phyloP scores from a whole-genome alignment of 2,888 invertebrate species.

The Clusia tigrina region DNA sequence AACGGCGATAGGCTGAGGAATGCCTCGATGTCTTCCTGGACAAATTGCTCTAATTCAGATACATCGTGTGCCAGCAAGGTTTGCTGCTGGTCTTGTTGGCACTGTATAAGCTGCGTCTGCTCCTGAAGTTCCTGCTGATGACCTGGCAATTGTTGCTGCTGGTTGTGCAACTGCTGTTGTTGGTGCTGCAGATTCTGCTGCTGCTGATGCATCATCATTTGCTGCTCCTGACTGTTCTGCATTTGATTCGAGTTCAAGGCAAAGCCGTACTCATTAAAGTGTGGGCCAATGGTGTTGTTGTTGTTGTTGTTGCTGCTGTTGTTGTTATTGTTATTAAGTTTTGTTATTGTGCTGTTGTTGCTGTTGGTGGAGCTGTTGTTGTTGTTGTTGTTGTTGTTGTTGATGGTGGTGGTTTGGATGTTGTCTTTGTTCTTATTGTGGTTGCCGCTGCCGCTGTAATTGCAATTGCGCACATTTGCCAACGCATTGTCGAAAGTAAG shows the following conservation, averaged over 20 bases:
- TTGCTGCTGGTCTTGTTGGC: constrained; percentile 38
- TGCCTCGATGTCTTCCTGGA: constrained; percentile 59
- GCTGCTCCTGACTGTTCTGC: constrained; percentile 52
- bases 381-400: too few species aligned
- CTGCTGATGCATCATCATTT: constrained; percentile 52
- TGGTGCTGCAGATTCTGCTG: constrained; percentile 20
- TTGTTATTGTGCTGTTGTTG: not conserved
- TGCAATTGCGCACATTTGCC: constrained; percentile 38
- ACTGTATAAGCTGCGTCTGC: constrained; percentile 32
- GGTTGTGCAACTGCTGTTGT: constrained; percentile 22
- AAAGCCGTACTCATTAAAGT: constrained; percentile 59
- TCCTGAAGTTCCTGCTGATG: constrained; percentile 31
- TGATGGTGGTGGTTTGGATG: too few species aligned
- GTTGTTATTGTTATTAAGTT: constrained; percentile 23
- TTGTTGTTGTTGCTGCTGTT: constrained; percentile 27
- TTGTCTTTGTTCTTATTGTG: too few species aligned
- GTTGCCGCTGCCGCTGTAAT: constrained; percentile 32
- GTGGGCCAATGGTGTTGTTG: constrained; percentile 48
- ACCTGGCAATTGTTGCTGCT: constrained; percentile 43
- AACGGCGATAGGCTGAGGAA: constrained; percentile 58
- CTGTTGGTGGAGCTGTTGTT: too few species aligned
- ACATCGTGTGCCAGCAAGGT: constrained; percentile 48
- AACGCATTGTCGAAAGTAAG: constrained; percentile 43
- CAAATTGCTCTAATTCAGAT: constrained; percentile 49
- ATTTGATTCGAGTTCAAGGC: constrained; percentile 54